These are phyloP conservation scores for Dicycla oo DNA, from an alignment of 2,888 invertebrate genomes.

Conservation along the genomic window DNA sequence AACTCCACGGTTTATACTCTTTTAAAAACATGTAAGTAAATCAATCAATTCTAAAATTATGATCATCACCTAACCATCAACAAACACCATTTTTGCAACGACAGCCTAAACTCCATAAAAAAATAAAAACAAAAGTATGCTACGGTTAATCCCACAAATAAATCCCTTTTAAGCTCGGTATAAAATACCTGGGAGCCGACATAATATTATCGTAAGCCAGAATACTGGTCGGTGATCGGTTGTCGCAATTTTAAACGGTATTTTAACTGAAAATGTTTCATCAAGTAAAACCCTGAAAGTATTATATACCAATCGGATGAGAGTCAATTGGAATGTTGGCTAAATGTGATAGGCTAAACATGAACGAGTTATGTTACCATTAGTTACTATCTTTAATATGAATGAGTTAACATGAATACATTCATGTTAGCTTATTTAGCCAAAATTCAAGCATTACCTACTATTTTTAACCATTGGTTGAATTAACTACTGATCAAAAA, in stretches of 20 bases:
- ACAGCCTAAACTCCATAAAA: slow-evolving; percentile 1
- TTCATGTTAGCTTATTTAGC: no score
- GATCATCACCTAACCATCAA: neutral
- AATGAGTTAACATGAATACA: no score
- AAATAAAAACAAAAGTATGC: slow-evolving; percentile 5
- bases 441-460: no score
- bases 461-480: no score
- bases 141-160: slow-evolving; percentile 23
- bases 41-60: neutral
- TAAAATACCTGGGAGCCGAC: slow-evolving; percentile 18
- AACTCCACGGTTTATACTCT: neutral
- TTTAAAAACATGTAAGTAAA: neutral
- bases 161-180: slow-evolving; percentile 37
- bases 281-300: slow-evolving; percentile 12
- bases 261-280: slow-evolving; percentile 36
- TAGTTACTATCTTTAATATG: no score
- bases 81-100: neutral
- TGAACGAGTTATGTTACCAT: no score
- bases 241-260: slow-evolving; percentile 18
- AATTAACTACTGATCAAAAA: no score
- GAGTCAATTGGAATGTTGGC: neutral
- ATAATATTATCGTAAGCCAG: slow-evolving; percentile 40
- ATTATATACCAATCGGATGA: neutral
- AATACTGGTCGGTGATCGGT: slow-evolving; percentile 13
- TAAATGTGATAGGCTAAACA: no score